These are phyloP conservation scores for Morone chrysops DNA, from an alignment of 2,113 vertebrate species.

Conservation along the genomic window DNA sequence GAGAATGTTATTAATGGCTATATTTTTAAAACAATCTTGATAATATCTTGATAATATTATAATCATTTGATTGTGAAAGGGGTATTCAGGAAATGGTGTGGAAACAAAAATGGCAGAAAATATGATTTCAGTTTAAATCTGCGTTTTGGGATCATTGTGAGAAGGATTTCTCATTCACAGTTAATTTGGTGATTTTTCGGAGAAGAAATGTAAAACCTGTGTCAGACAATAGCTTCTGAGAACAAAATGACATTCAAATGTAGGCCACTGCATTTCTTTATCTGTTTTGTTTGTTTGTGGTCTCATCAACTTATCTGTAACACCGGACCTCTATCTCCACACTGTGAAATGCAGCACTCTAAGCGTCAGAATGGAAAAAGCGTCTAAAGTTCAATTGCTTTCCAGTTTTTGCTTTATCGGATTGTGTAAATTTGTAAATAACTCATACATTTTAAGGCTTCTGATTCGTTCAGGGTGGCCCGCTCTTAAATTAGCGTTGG, in stretches of 20 bases:
- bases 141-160: background rate
- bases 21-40: background rate
- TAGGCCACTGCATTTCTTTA: background rate
- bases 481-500: slow-evolving; percentile 4
- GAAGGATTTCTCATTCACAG: background rate
- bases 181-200: background rate
- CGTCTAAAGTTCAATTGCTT: background rate
- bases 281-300: slow-evolving; percentile 8
- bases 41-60: no score
- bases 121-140: background rate
- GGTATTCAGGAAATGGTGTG: background rate
- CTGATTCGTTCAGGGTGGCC: slow-evolving; percentile 10
- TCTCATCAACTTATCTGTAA: slow-evolving; percentile 26
- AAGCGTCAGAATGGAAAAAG: background rate
- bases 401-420: background rate
- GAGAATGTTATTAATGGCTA: background rate
- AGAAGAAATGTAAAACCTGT: background rate
- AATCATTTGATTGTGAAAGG: background rate
- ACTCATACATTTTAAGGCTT: background rate
- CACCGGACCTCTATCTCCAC: slow-evolving; percentile 1
- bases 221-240: background rate
- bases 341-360: slow-evolving; percentile 12
- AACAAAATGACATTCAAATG: background rate
- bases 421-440: background rate
- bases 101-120: background rate